Evolutionary conservation across 92 coral and sea anemone genomes (phyloP).

Genomic region (Parazoanthus darwini): DNA sequence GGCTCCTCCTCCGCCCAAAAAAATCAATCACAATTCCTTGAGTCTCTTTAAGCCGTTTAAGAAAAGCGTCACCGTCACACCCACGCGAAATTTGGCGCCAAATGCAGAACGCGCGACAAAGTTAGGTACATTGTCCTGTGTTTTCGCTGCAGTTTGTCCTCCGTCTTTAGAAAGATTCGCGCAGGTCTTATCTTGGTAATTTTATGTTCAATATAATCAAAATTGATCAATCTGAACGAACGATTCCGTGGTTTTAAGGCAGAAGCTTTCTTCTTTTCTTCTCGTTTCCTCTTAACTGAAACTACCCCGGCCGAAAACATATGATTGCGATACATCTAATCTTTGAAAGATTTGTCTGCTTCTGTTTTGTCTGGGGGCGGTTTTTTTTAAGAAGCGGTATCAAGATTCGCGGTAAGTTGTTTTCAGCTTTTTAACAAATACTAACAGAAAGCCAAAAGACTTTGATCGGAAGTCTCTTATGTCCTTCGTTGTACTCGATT

Average conservation of each 20-base stretch:
- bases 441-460: neutral
- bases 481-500: neutral
- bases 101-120: neutral
- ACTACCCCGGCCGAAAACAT: neutral
- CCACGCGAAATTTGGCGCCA: neutral
- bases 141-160: neutral
- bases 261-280: no score
- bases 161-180: neutral
- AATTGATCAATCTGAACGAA: neutral
- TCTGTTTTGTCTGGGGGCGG: slow-evolving; percentile 22
- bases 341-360: neutral
- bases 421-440: neutral
- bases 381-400: neutral
- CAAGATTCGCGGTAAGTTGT: neutral
- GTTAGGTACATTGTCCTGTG: neutral
- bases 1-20: no score
- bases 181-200: no score
- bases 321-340: neutral
- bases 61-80: neutral
- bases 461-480: neutral
- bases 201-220: no score
- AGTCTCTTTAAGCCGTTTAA: no score
- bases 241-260: neutral
- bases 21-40: no score
- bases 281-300: neutral